Percentiles rank a stretch among this genome's conserved stretches.
These are phyloP conservation scores for Neoascia interrupta DNA, from an alignment of 2,888 invertebrate species.

Conservation along the genomic window DNA sequence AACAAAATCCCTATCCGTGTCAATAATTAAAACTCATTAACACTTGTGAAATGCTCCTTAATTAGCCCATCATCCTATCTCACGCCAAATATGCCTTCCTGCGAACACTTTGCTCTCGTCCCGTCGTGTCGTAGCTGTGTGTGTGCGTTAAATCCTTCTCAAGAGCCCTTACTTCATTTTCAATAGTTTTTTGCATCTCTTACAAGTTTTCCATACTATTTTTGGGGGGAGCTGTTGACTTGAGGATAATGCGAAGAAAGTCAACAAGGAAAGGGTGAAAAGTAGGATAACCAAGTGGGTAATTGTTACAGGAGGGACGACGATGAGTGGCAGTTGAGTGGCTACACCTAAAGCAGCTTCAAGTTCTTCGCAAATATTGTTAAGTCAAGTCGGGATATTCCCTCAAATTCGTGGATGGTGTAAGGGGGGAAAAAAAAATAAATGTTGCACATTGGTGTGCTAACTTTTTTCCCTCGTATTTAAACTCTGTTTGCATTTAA, in stretches of 20 bases:
- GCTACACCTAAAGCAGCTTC: too few species aligned
- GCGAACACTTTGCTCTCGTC: constrained; percentile 2
- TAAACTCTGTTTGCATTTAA: too few species aligned
- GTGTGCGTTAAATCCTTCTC: constrained; percentile 11
- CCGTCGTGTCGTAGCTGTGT: background rate
- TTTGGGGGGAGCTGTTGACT: background rate
- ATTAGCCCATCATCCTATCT: constrained; percentile 51
- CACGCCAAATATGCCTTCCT: background rate
- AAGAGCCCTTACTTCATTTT: background rate
- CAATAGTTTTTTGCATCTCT: background rate
- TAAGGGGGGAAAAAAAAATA: too few species aligned
- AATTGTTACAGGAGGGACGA: too few species aligned
- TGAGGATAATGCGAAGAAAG: background rate
- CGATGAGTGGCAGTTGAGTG: too few species aligned
- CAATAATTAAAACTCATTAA: constrained; percentile 68
- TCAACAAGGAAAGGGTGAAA: background rate
- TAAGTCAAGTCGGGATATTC: too few species aligned
- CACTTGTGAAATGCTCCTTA: constrained; percentile 54
- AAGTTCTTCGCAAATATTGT: too few species aligned
- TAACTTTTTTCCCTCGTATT: too few species aligned
- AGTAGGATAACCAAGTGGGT: background rate
- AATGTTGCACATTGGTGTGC: too few species aligned
- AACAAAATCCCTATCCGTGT: constrained; percentile 43
- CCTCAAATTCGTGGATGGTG: too few species aligned
- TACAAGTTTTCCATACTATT: background rate